These are phyloP conservation scores for Platerodrilus igneus DNA, from an alignment of 2,888 invertebrate species.

Conservation along the genomic window DNA sequence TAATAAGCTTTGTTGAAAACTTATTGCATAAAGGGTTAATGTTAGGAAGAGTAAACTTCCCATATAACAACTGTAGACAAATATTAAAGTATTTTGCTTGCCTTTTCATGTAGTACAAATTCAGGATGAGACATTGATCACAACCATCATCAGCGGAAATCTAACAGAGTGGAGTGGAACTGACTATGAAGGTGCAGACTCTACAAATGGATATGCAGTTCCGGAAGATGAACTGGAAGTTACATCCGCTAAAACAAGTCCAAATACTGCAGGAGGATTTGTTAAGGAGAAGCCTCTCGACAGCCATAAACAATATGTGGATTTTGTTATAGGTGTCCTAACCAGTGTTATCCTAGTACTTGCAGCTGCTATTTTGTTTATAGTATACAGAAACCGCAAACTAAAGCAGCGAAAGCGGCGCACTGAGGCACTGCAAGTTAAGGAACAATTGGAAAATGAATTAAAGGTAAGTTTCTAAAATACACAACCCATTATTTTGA, in stretches of 20 bases:
- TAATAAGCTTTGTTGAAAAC: no score
- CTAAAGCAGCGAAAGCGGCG: slow-evolving; percentile 46
- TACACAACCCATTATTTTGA: background rate
- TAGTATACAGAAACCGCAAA: slow-evolving; percentile 62
- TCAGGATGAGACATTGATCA: slow-evolving; percentile 28
- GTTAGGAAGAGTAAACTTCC: no score
- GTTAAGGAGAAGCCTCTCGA: slow-evolving; percentile 45
- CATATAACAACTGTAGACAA: no score
- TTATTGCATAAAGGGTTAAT: no score
- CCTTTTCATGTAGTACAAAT: no score
- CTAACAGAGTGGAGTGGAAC: slow-evolving; percentile 62
- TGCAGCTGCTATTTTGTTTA: slow-evolving; percentile 64
- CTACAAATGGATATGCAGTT: slow-evolving; percentile 59
- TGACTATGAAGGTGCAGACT: slow-evolving; percentile 44
- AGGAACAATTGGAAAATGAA: slow-evolving; percentile 48
- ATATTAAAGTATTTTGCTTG: no score
- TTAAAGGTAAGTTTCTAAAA: slow-evolving; percentile 33
- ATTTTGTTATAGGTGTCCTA: slow-evolving; percentile 64
- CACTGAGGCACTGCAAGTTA: slow-evolving; percentile 32
- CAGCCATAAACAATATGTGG: slow-evolving; percentile 58
- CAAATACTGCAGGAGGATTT: slow-evolving; percentile 39
- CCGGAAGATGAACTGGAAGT: slow-evolving; percentile 66
- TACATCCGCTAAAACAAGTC: slow-evolving; percentile 54
- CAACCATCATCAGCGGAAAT: slow-evolving; percentile 59
- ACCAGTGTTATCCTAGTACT: slow-evolving; percentile 68